A percentile compares a stretch with the other conserved stretches of the same genome.
These are phyloP conservation scores for Chloroceryle aenea DNA, from an alignment of 2,113 vertebrate species.

Conservation along the genomic window DNA sequence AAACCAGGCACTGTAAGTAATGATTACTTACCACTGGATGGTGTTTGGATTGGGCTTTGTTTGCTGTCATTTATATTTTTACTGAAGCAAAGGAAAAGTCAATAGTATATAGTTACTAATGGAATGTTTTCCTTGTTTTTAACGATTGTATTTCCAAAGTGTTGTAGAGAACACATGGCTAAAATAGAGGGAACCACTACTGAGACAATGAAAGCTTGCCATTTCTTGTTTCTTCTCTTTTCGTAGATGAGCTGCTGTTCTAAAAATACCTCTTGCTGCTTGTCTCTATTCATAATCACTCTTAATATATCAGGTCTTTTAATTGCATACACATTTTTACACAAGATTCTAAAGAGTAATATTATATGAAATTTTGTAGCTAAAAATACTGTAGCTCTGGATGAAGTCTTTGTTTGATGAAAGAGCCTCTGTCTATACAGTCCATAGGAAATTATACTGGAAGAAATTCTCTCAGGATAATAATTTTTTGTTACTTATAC, in stretches of 20 bases:
- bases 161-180: background rate
- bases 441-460: background rate
- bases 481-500: background rate
- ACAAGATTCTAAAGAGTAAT: background rate
- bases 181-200: background rate
- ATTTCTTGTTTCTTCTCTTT: background rate
- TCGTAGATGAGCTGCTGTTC: background rate
- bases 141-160: background rate
- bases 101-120: background rate
- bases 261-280: background rate
- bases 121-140: background rate
- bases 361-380: background rate
- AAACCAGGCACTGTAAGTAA: background rate
- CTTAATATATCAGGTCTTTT: background rate
- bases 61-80: background rate
- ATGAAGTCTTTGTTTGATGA: background rate
- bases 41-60: background rate
- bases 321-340: fast-evolving
- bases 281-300: background rate
- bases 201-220: background rate
- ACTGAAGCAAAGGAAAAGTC: background rate
- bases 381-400: background rate
- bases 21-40: background rate
- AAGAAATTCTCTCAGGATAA: background rate
- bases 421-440: background rate